Evolutionary conservation across 2,888 invertebrate genomes (phyloP).

Genomic region (Aspidiotus rigidus): DNA sequence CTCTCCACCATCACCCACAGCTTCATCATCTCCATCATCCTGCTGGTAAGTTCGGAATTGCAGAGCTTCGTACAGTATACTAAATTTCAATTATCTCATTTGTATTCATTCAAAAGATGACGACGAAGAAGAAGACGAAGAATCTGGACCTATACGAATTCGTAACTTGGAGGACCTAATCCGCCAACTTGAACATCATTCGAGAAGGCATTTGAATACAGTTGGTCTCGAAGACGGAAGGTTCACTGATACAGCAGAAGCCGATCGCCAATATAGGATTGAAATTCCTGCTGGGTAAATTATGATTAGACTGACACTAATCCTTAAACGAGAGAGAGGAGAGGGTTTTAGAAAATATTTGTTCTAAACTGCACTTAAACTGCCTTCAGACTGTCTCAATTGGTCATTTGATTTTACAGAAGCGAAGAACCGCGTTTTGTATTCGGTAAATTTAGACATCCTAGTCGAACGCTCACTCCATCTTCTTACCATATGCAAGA

Average conservation of each 20-base stretch:
- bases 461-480: constrained; percentile 43
- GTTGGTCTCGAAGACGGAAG: constrained; percentile 83
- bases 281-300: constrained; percentile 66
- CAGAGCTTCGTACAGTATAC: neutral
- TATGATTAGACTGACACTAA: too few species aligned
- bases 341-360: too few species aligned
- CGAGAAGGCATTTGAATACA: constrained; percentile 81
- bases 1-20: constrained; percentile 19
- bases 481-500: constrained; percentile 26
- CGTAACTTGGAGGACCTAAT: constrained; percentile 85
- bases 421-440: constrained; percentile 67
- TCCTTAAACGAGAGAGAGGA: too few species aligned
- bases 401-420: constrained; percentile 18
- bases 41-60: constrained; percentile 10
- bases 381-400: too few species aligned
- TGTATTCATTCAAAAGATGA: constrained; percentile 10
- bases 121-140: constrained; percentile 34
- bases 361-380: too few species aligned
- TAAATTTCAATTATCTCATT: neutral
- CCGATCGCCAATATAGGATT: constrained; percentile 76
- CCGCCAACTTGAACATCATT: constrained; percentile 72
- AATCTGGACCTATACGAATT: constrained; percentile 59
- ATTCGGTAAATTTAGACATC: constrained; percentile 52
- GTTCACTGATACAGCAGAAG: constrained; percentile 70
- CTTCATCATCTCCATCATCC: constrained; percentile 29